phyloP scores from a whole-genome alignment of 2,113 vertebrate genomes.

The Forbesichthys papilliferus region DNA sequence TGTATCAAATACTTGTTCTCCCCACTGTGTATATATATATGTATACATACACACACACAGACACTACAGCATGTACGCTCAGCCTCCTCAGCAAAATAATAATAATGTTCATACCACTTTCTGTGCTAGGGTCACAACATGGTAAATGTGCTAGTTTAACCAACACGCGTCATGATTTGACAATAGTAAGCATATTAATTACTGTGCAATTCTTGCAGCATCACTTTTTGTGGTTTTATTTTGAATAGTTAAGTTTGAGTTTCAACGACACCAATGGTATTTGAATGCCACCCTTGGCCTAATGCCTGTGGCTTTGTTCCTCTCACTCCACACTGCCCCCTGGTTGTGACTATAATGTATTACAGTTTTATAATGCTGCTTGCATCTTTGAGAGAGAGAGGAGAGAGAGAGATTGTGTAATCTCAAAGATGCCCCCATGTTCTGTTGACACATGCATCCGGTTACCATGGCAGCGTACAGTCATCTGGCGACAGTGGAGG shows the following conservation, averaged over 20 bases:
- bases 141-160: neutral
- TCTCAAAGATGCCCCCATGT: slow-evolving; percentile 39
- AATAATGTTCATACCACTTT: too few relatives aligned
- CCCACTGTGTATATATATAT: too few relatives aligned
- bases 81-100: too few relatives aligned
- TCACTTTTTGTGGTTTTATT: neutral
- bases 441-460: slow-evolving; percentile 66
- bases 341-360: slow-evolving; percentile 35
- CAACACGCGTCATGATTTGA: neutral
- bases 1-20: too few relatives aligned
- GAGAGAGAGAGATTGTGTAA: neutral
- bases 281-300: slow-evolving; percentile 15
- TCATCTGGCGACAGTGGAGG: slow-evolving; percentile 20
- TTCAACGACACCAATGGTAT: neutral
- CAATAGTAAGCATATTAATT: neutral
- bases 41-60: too few relatives aligned
- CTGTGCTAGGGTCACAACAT: neutral
- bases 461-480: slow-evolving; percentile 87
- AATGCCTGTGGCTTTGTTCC: neutral
- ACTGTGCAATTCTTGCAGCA: neutral
- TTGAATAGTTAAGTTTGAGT: neutral
- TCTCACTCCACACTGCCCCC: slow-evolving; percentile 49
- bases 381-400: neutral
- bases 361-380: slow-evolving; percentile 22
- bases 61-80: too few relatives aligned